These are phyloP conservation scores for Drosophila neonasuta DNA, from an alignment of 2,888 invertebrate species.

Conservation along the genomic window DNA sequence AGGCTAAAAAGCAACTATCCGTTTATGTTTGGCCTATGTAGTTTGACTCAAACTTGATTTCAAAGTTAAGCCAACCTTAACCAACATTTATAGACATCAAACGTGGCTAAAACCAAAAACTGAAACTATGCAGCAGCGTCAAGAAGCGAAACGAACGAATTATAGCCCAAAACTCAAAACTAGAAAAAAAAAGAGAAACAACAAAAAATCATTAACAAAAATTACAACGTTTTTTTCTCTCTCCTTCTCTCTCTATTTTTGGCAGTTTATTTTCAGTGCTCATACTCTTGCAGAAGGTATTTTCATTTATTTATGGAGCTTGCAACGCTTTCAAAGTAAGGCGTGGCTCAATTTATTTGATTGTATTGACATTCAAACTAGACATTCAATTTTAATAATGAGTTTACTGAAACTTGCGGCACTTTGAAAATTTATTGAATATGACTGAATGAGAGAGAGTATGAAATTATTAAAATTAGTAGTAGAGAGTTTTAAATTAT, in stretches of 20 bases:
- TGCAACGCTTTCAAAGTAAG: background rate
- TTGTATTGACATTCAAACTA: background rate
- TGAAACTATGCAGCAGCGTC: slow-evolving; percentile 49
- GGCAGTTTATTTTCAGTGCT: slow-evolving; percentile 6
- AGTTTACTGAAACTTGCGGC: too few relatives aligned
- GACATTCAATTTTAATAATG: background rate
- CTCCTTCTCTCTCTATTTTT: slow-evolving; percentile 12
- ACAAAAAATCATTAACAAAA: slow-evolving; percentile 12
- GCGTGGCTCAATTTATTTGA: background rate
- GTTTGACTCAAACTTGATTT: slow-evolving; percentile 68
- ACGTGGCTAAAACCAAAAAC: slow-evolving; percentile 31
- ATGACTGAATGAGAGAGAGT: too few relatives aligned
- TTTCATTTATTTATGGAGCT: background rate
- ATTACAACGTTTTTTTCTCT: slow-evolving; percentile 22
- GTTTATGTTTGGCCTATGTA: slow-evolving; percentile 13
- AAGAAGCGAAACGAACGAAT: slow-evolving; percentile 41
- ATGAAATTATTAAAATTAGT: too few relatives aligned
- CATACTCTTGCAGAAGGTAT: background rate
- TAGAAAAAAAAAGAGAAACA: slow-evolving; percentile 2
- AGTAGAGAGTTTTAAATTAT: too few relatives aligned
- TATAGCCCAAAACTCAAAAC: slow-evolving; percentile 15
- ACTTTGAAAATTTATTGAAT: too few relatives aligned
- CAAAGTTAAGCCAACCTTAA: slow-evolving; percentile 75
- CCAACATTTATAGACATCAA: slow-evolving; percentile 72
- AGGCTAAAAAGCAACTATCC: slow-evolving; percentile 10